These are phyloP conservation scores for Lutjanus campechanus DNA, from an alignment of 2,797 vertebrate genomes.

Conservation along the genomic window DNA sequence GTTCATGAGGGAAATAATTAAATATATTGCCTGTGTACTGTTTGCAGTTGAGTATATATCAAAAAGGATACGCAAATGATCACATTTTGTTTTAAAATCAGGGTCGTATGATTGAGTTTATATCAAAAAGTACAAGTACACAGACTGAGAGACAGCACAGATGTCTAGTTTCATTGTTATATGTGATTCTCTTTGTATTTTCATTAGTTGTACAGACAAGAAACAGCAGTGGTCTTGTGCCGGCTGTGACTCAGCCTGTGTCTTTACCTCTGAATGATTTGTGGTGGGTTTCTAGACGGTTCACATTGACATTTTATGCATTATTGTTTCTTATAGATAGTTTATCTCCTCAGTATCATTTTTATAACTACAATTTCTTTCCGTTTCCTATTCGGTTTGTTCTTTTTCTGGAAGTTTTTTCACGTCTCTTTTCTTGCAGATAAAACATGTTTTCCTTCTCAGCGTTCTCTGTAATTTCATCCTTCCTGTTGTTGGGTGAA, in stretches of 20 bases:
- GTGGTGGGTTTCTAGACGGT: neutral
- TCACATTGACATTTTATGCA: neutral
- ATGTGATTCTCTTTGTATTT: neutral
- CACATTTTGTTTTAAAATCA: too few relatives aligned
- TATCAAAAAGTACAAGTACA: neutral
- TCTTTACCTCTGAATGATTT: neutral
- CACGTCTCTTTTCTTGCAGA: neutral
- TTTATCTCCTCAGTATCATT: neutral
- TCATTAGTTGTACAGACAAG: neutral
- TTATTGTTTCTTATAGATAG: neutral
- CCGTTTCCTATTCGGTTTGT: neutral
- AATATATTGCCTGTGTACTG: too few relatives aligned
- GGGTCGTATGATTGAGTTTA: neutral
- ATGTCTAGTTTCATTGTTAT: neutral
- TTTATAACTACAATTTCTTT: neutral
- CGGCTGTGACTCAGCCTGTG: neutral
- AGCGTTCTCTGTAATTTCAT: neutral
- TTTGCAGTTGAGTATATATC: too few relatives aligned
- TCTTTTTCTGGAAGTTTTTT: neutral
- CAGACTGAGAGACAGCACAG: neutral
- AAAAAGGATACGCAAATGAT: too few relatives aligned
- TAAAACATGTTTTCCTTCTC: neutral
- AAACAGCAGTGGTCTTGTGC: neutral
- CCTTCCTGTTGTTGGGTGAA: neutral
- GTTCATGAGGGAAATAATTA: too few relatives aligned